phyloP scores from a whole-genome alignment of 2,113 vertebrate genomes.

The Tympanuchus pallidicinctus region DNA sequence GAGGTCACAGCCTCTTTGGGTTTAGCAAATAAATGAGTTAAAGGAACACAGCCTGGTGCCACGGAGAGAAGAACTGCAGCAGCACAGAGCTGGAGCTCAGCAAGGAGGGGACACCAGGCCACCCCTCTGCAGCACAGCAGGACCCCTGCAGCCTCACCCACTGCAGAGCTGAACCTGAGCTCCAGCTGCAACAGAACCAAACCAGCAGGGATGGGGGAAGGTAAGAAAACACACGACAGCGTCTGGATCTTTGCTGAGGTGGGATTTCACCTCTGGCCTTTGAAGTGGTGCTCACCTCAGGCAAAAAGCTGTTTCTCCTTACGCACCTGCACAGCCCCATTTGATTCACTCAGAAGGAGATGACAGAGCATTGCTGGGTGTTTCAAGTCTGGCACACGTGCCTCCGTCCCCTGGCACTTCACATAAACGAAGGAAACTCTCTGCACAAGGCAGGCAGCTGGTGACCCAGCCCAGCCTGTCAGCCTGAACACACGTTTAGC shows the following conservation, averaged over 20 bases:
- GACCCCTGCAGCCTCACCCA: neutral
- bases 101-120: neutral
- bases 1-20: neutral
- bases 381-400: neutral
- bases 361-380: neutral
- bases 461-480: neutral
- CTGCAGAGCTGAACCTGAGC: rapidly evolving
- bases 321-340: constrained; percentile 27
- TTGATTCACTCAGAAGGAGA: neutral
- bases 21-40: neutral
- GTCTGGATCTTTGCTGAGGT: neutral
- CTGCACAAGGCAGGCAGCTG: neutral
- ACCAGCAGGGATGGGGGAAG: neutral
- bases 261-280: constrained; percentile 8
- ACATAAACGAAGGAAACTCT: neutral
- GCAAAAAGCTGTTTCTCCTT: constrained; percentile 33
- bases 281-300: neutral
- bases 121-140: neutral
- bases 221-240: neutral
- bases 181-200: neutral
- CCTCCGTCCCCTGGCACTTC: neutral
- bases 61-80: neutral
- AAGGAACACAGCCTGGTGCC: neutral
- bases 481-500: neutral
- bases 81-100: neutral